phyloP scores from a whole-genome alignment of 2,888 invertebrate species.

The Agrilus biguttatus region DNA sequence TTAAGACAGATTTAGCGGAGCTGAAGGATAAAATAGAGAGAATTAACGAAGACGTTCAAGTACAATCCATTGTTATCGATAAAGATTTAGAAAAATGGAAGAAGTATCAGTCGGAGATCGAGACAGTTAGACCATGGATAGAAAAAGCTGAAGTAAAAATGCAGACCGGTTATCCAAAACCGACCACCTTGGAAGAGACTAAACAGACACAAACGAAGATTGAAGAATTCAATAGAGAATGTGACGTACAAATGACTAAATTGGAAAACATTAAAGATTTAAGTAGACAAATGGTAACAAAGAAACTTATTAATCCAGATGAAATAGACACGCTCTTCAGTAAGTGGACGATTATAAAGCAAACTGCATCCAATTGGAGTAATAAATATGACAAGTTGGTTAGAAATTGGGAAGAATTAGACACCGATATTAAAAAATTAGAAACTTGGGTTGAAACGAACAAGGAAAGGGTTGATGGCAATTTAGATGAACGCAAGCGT shows the following conservation, averaged over 20 bases:
- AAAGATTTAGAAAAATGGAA: slow-evolving; percentile 76
- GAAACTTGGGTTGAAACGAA: slow-evolving; percentile 64
- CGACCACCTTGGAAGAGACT: slow-evolving; percentile 68
- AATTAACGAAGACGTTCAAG: slow-evolving; percentile 60
- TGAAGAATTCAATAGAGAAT: slow-evolving; percentile 59
- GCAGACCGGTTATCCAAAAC: slow-evolving; percentile 55
- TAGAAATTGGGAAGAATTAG: slow-evolving; percentile 68
- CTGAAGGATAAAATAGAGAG: slow-evolving; percentile 63
- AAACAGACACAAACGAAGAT: slow-evolving; percentile 58
- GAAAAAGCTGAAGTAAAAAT: slow-evolving; percentile 76
- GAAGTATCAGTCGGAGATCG: slow-evolving; percentile 63
- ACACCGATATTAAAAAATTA: slow-evolving; percentile 59
- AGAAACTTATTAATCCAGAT: slow-evolving; percentile 57
- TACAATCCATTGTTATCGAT: slow-evolving; percentile 59
- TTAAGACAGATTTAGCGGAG: slow-evolving; percentile 60
- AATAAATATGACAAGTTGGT: slow-evolving; percentile 67
- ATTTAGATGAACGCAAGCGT: slow-evolving; percentile 37
- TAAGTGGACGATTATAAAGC: slow-evolving; percentile 73
- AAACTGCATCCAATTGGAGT: slow-evolving; percentile 62
- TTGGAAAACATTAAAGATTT: slow-evolving; percentile 59
- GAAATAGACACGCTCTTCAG: slow-evolving; percentile 74
- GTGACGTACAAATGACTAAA: slow-evolving; percentile 59
- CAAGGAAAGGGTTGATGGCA: slow-evolving; percentile 41
- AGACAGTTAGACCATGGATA: slow-evolving; percentile 77
- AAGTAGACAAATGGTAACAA: slow-evolving; percentile 60